These are phyloP conservation scores for Gastrophryne carolinensis DNA, from an alignment of 2,797 vertebrate species.

Conservation along the genomic window DNA sequence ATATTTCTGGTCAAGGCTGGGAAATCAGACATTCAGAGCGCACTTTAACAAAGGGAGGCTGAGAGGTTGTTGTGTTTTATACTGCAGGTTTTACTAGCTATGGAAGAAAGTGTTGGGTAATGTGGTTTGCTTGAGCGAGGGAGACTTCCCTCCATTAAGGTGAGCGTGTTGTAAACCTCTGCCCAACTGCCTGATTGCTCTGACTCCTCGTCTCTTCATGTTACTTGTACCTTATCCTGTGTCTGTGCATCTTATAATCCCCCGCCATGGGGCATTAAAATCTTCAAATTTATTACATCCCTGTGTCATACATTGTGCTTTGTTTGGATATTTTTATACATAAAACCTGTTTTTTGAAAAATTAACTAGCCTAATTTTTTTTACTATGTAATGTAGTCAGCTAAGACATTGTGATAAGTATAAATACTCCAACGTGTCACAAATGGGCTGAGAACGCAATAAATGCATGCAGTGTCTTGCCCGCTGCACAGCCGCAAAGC, in stretches of 20 bases:
- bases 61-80: conserved; percentile 3
- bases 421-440: too few species aligned
- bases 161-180: conserved; percentile 16
- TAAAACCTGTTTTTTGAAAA: too few species aligned
- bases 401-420: too few species aligned
- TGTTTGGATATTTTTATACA: too few species aligned
- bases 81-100: conserved; percentile 9
- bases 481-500: too few species aligned
- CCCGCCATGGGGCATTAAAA: conserved; percentile 41
- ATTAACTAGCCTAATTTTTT: too few species aligned
- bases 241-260: conserved; percentile 43
- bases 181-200: conserved; percentile 22
- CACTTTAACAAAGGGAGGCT: conserved; percentile 44
- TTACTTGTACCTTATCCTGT: conserved; percentile 43
- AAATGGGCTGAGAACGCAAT: too few species aligned
- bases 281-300: conserved; percentile 31
- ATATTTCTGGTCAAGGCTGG: conserved; percentile 27
- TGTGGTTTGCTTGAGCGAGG: background rate
- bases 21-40: conserved; percentile 36
- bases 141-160: background rate
- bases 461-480: too few species aligned
- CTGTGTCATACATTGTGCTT: background rate
- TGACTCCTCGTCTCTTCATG: conserved; percentile 29
- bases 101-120: background rate
- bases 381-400: too few species aligned